Conservation (phyloP, 2,797 vertebrate species). For the Danio aesculapii region DNA sequence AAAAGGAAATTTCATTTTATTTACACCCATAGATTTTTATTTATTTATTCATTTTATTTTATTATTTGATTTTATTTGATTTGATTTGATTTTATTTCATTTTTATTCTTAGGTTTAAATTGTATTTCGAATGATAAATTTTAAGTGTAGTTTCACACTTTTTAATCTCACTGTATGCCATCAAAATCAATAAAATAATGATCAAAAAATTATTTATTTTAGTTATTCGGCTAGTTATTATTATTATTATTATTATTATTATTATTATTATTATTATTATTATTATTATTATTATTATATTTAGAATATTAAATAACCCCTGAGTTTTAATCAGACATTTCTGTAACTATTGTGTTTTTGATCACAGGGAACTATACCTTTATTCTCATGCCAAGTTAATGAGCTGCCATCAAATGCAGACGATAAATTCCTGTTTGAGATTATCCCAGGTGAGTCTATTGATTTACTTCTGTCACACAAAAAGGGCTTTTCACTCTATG, state of each 20-base stretch:
- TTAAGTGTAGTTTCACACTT: not conserved
- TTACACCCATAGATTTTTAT: no score
- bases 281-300: not conserved
- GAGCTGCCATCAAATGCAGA: constrained; percentile 85
- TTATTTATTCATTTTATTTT: not conserved
- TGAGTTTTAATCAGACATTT: not conserved
- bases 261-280: not conserved
- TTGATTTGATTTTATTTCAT: no score
- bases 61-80: no score
- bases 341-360: not conserved
- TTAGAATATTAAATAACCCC: no score
- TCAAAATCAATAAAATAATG: not conserved
- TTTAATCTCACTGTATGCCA: not conserved
- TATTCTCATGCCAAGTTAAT: constrained; percentile 87
- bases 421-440: constrained; percentile 93
- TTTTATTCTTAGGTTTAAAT: not conserved
- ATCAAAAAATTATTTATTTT: not conserved
- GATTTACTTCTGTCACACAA: not conserved
- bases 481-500: not conserved
- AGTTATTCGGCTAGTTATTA: not conserved
- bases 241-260: no score
- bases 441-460: constrained; percentile 84
- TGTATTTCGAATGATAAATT: not conserved
- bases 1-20: no score
- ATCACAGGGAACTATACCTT: constrained; percentile 85